These are phyloP conservation scores for Habrosyne pyritoides DNA, from an alignment of 2,888 invertebrate genomes.

Conservation along the genomic window DNA sequence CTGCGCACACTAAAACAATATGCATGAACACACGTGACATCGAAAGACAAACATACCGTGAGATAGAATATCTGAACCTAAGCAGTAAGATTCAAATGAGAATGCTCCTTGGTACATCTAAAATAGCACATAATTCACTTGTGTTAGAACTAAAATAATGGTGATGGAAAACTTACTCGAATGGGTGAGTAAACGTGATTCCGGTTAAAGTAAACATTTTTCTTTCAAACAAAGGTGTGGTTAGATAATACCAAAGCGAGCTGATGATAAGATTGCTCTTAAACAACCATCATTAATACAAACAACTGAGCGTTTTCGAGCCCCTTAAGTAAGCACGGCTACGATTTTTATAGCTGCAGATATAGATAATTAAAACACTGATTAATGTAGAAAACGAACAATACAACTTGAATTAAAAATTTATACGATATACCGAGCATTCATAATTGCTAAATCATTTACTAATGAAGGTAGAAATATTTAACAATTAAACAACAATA, in stretches of 20 bases:
- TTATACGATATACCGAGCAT: neutral
- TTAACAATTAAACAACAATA: constrained; percentile 24
- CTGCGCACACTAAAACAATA: too few relatives aligned
- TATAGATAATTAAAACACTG: neutral
- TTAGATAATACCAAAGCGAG: neutral
- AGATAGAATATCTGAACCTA: too few relatives aligned
- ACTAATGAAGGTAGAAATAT: constrained; percentile 1
- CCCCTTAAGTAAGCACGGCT: neutral
- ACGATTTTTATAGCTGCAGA: neutral
- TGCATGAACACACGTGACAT: too few relatives aligned
- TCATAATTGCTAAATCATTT: constrained; percentile 22
- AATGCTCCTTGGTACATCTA: too few relatives aligned
- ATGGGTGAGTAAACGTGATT: neutral
- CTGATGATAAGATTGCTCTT: constrained; percentile 25
- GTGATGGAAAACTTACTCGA: neutral
- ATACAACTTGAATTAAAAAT: neutral
- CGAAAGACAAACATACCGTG: too few relatives aligned
- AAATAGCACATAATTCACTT: neutral
- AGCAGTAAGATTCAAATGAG: too few relatives aligned
- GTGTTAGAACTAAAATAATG: neutral
- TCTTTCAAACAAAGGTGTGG: neutral
- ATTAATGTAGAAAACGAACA: neutral
- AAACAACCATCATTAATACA: constrained; percentile 20
- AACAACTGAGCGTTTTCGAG: constrained; percentile 11
- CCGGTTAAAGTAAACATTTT: neutral